Conservation (phyloP, 2,888 invertebrate genomes). For the Melanargia galathea region DNA sequence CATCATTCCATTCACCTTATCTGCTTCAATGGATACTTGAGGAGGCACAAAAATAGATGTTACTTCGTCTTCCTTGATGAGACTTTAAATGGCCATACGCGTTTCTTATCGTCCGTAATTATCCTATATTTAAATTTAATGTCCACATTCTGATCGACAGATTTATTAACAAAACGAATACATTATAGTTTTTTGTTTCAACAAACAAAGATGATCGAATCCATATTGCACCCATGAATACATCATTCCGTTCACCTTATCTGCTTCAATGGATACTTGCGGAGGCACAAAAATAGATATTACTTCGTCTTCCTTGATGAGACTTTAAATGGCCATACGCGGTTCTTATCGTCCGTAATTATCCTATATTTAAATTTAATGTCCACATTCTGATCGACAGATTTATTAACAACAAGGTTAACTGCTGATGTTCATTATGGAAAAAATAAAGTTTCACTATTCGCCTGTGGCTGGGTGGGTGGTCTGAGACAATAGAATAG, state of each 20-base stretch:
- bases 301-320: conserved; percentile 18
- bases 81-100: conserved; percentile 12
- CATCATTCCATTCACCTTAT: conserved; percentile 40
- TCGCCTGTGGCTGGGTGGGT: background rate
- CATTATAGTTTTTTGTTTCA: conserved; percentile 22
- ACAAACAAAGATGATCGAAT: conserved; percentile 31
- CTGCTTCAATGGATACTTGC: conserved; percentile 34
- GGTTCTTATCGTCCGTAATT: conserved; percentile 14
- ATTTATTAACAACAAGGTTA: background rate
- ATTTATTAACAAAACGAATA: conserved; percentile 2
- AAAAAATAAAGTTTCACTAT: background rate
- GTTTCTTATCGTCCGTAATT: conserved; percentile 15
- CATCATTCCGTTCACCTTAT: conserved; percentile 40
- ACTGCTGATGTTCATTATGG: background rate
- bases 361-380: conserved; percentile 1
- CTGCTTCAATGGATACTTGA: conserved; percentile 34
- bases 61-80: conserved; percentile 18
- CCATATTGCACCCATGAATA: conserved; percentile 35
- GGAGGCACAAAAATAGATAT: conserved; percentile 30
- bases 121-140: conserved; percentile 1
- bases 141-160: background rate
- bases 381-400: background rate
- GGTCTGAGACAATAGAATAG: background rate
- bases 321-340: conserved; percentile 12
- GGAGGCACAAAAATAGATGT: conserved; percentile 31